Base-by-base conservation (phyloP, 2,888 invertebrate species). In the Lottia scabra region DNA sequence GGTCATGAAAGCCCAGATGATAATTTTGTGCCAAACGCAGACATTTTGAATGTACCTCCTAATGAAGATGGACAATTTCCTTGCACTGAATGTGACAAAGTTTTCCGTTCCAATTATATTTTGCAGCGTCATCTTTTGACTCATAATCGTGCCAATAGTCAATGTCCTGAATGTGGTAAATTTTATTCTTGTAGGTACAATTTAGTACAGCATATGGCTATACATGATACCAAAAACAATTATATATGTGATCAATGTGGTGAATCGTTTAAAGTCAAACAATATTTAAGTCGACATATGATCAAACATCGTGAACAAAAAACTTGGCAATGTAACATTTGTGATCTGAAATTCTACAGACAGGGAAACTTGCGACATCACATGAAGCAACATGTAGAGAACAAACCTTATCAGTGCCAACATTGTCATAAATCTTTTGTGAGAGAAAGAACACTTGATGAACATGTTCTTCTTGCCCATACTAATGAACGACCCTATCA, bases 281-380 rank as follows among this genome's bases (percentile, higher is more conserved):
- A 56, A 56, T 56, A 56, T 13, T 23, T 56, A 19, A 56, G 56
- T 56, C 19, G 56, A 12, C 56, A 56, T 56, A 56, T 56, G 56
- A 56, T 56, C 56, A 56, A 56, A 19, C 56, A 56, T 56, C 56
- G 56, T 23, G 56, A 56, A 56, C 56, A 56, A 23, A 56, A 56
- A 56, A 56, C 56, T 0, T 56, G 56, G 56, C 19, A 19, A 13
- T 56, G 56, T 56, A 56, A 23, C 23, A 23, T 56, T 23, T 56
- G 56, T 23, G 56, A 56, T 56, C 13, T 56, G 5, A 56, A 56
- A 23, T 56, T 56, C 23, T 56, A 56, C 23, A 19, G 56, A 23
- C 56, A 56, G 23, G 56, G 56, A 12, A 56, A 56, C 56, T 23
- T 56, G 19, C 19, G 56, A 10, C 56, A 56, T 13, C 56, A 56